Conservation (phyloP, 1,140 invertebrate genomes). For the Harpegnathos saltator region DNA sequence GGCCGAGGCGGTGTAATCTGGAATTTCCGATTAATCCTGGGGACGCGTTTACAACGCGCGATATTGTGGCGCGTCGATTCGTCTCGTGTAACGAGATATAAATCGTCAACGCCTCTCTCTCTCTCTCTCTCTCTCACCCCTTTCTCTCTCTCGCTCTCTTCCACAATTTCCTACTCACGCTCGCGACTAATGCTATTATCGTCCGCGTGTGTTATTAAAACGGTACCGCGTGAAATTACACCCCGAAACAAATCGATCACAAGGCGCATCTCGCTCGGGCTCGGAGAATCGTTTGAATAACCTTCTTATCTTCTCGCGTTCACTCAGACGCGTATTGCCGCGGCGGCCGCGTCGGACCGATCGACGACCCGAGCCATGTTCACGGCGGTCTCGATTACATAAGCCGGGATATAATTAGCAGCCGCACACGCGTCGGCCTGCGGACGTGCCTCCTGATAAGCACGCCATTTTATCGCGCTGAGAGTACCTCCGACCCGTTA, state of each 20-base stretch:
- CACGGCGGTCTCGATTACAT: background rate
- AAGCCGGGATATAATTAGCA: background rate
- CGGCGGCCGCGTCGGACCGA: background rate
- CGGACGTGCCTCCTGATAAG: background rate
- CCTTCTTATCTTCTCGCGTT: slow-evolving; percentile 8
- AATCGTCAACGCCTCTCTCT: slow-evolving; percentile 19
- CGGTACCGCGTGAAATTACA: slow-evolving; percentile 33
- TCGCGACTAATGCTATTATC: slow-evolving; percentile 14
- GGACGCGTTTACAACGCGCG: background rate
- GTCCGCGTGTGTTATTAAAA: slow-evolving; percentile 23
- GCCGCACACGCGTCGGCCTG: background rate
- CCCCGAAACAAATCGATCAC: slow-evolving; percentile 23
- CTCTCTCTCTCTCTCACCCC: no score
- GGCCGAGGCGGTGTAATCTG: background rate
- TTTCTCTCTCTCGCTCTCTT: no score
- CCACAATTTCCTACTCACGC: background rate
- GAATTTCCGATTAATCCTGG: slow-evolving; percentile 15
- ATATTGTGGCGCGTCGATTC: slow-evolving; percentile 29
- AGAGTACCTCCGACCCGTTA: no score
- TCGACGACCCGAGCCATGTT: background rate
- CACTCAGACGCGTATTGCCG: background rate
- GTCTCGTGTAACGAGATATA: slow-evolving; percentile 41
- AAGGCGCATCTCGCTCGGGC: background rate
- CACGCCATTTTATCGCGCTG: background rate
- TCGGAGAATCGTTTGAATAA: background rate